Evolutionary conservation across 2,113 vertebrate species (phyloP), one percentile per base, ranked within the genome.

Genomic region (Catharus bicknelli): DNA sequence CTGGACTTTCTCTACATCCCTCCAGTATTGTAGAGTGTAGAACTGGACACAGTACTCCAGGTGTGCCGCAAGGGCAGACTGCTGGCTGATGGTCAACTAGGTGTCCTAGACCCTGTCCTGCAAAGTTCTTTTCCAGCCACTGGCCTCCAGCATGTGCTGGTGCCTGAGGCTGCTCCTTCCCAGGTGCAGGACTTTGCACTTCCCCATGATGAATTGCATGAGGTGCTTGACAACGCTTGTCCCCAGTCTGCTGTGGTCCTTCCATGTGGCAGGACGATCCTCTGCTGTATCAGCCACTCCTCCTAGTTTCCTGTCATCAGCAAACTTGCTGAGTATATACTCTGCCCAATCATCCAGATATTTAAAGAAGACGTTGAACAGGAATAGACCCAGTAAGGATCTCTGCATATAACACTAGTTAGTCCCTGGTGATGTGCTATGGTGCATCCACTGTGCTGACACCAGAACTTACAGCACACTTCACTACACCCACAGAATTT

Each of bases 401-500:
- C 51, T 45, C 38, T 61, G n/a, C 66, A n/a, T 17, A 57, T 11
- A 38, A 16, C 0, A 0, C 15, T 57, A 42, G 29, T 29, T 57
- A 42, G 29, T 29, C 67, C n/a, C 54, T 36, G 18, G 15, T 42
- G n/a, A 75, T 42, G 38, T 7, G 9, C 23, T 73, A 48, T 26
- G 83, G 64, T 27, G 22, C 6, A 73, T 50, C 58, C 27, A 50
- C 22, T 38, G 2, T 55, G 50, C 59, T 69, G 29, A 59, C 20
- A 64, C 5, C 17, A 76, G 50, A 77, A 78, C 3, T 77, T 81
- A 61, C 11, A 55, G 42, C 17, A 38, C 17, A 22, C 3, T 83
- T 68, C 75, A 77, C 26, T 61, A 50, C 10, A 40, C 15, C 38
- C 64, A 61, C 11, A 20, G 32, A 77, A 64, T 32, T 55, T 84